Base-by-base conservation (phyloP, 1,140 invertebrate genomes). In the Xylocopa sonorina region DNA sequence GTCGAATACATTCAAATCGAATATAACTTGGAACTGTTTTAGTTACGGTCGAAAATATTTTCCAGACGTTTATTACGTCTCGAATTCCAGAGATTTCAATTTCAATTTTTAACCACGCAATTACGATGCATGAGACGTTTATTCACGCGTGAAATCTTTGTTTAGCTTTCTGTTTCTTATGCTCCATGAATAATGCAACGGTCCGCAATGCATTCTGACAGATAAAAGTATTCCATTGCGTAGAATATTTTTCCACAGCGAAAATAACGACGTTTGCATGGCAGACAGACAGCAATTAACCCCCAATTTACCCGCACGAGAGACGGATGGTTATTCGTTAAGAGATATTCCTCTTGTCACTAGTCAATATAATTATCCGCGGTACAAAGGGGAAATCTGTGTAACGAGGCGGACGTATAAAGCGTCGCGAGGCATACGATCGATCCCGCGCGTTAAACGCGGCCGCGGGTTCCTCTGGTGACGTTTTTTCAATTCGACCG, bases 401-500 rank as follows among this genome's bases (percentile, higher is more conserved):
- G 46, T 64, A 55, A 29, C 62, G 7, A 41, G 14, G 12, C 38
- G 38, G 24, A 41, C 48, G 50, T 46, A 43, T 48, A 43, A 41
- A 32, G 21, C 29, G n/a, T 24, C 21, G 34, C n/a, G 32, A 38
- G n/a, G 41, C 64, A 51, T 9, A n/a, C n/a, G 63, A 43, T 68
- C 50, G 63, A 74, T 64, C n/a, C 10, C 32, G 6, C n/a, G 29
- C n/a, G 55, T 41, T 46, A 48, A 38, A 55, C 32, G 34, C 7
- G 24, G 4, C n/a, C 24, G n/a, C 2, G 67, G 12, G 32, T 32
- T n/a, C 32, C 29, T 32, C 18, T 32, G 57, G 43, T 64, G 3
- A 46, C 7, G 62, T 66, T 75, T 75, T n/a, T 76, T 68, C 50
- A 76, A 68, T 68, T 46, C 27, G 38, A 76, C n/a, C 63, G 14